A percentile compares a stretch with the other conserved stretches of the same genome.
These are phyloP conservation scores for Scolopax bukidnonensis DNA, from an alignment of 2,797 vertebrate genomes.

Conservation along the genomic window DNA sequence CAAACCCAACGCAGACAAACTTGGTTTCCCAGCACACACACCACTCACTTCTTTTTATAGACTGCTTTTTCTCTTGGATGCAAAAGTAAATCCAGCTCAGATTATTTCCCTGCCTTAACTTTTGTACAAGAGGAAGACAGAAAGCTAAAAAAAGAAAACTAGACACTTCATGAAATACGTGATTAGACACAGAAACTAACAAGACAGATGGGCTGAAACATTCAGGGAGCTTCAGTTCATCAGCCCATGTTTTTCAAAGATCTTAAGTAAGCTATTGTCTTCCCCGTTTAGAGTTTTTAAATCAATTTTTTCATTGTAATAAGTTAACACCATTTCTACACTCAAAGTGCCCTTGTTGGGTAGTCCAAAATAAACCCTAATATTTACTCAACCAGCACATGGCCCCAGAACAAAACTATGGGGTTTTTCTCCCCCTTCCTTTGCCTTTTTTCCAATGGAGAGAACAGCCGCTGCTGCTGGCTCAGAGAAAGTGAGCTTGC, in stretches of 20 bases:
- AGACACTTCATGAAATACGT: constrained; percentile 68
- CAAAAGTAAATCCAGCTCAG: constrained; percentile 63
- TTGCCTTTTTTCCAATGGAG: neutral
- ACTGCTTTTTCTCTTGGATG: neutral
- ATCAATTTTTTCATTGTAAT: neutral
- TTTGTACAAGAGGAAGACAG: constrained; percentile 65
- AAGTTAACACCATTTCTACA: constrained; percentile 22
- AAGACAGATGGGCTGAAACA: constrained; percentile 72
- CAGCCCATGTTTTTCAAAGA: constrained; percentile 32
- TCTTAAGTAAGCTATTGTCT: constrained; percentile 5
- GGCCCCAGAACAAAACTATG: neutral
- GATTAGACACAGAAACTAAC: constrained; percentile 74
- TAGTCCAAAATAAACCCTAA: neutral
- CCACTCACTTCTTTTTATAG: constrained; percentile 53
- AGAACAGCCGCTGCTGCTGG: neutral
- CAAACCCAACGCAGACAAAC: neutral
- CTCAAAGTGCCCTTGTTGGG: neutral
- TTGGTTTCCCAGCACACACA: neutral
- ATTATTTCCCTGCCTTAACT: constrained; percentile 68
- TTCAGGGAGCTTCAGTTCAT: constrained; percentile 32
- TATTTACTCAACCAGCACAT: neutral
- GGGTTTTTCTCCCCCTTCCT: accelerated
- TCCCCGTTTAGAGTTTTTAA: neutral
- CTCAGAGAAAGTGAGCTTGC: neutral
- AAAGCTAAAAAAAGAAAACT: constrained; percentile 70